These are phyloP conservation scores for Genyomyrus donnyi DNA, from an alignment of 2,113 vertebrate genomes.

Conservation along the genomic window DNA sequence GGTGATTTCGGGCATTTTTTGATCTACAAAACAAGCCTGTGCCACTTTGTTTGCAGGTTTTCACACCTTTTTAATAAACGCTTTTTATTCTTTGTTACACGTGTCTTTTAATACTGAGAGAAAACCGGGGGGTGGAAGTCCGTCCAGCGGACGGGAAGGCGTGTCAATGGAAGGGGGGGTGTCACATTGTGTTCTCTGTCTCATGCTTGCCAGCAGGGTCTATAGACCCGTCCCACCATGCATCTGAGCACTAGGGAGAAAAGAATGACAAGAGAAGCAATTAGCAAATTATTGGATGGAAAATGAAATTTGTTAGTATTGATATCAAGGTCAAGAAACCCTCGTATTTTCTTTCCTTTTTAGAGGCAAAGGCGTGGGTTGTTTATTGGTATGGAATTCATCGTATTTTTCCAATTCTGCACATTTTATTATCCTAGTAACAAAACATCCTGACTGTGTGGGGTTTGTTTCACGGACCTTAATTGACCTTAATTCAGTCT, in stretches of 20 bases:
- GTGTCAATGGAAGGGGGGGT: background rate
- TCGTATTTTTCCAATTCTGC: background rate
- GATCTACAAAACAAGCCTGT: background rate
- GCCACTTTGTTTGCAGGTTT: background rate
- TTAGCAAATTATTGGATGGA: background rate
- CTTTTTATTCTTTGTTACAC: conserved; percentile 32
- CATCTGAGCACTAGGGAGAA: conserved; percentile 75
- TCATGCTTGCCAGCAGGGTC: conserved; percentile 85
- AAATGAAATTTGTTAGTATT: background rate
- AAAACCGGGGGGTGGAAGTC: background rate
- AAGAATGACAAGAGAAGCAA: background rate
- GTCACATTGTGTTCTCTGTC: background rate
- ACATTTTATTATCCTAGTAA: conserved; percentile 4
- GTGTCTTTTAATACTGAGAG: conserved; percentile 17
- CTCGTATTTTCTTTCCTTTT: background rate
- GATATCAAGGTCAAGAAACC: background rate
- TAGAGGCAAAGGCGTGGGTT: background rate
- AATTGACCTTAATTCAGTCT: background rate
- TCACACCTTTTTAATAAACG: conserved; percentile 42
- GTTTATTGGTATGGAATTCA: background rate
- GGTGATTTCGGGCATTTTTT: background rate
- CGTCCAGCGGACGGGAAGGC: background rate
- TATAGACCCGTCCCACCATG: conserved; percentile 91
- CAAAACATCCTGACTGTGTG: background rate
- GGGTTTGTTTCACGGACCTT: background rate